Evolutionary conservation across 2,113 vertebrate genomes (phyloP).

Genomic region (Chionis minor): DNA sequence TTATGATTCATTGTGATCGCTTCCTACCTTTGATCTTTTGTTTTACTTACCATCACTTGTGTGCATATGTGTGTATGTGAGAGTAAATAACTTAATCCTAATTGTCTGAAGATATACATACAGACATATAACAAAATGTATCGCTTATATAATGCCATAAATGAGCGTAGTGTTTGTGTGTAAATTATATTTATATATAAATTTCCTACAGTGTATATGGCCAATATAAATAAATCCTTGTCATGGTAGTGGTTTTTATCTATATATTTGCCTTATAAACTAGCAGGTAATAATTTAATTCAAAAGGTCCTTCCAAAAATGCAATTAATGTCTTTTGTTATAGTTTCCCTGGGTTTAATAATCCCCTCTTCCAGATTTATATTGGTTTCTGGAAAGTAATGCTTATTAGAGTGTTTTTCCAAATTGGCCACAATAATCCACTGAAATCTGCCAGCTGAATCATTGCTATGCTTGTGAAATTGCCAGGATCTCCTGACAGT

Average conservation of each 20-base stretch:
- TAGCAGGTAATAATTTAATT: constrained; percentile 69
- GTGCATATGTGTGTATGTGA: constrained; percentile 23
- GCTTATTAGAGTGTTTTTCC: constrained; percentile 65
- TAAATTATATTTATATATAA: constrained; percentile 8
- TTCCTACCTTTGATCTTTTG: constrained; percentile 37
- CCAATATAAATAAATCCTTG: constrained; percentile 60
- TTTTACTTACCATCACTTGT: constrained; percentile 8
- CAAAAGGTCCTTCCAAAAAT: constrained; percentile 62
- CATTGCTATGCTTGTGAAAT: constrained; percentile 66
- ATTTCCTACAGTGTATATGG: constrained; percentile 22
- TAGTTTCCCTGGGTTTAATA: constrained; percentile 68
- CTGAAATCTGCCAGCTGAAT: constrained; percentile 69
- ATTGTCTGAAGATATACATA: constrained; percentile 11
- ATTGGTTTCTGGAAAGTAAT: constrained; percentile 70
- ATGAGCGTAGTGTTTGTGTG: constrained; percentile 24
- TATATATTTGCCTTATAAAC: constrained; percentile 60
- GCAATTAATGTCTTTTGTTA: constrained; percentile 68
- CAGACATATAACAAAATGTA: background rate
- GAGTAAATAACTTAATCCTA: constrained; percentile 40
- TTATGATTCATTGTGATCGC: background rate
- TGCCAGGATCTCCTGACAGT: constrained; percentile 68
- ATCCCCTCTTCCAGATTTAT: constrained; percentile 67
- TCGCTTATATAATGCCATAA: constrained; percentile 20
- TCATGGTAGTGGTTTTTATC: constrained; percentile 55
- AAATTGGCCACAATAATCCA: constrained; percentile 71